These are phyloP conservation scores for Aurelia aurita DNA, from an alignment of 30 jellyfish, hydroid and myxozoan species.

Conservation along the genomic window DNA sequence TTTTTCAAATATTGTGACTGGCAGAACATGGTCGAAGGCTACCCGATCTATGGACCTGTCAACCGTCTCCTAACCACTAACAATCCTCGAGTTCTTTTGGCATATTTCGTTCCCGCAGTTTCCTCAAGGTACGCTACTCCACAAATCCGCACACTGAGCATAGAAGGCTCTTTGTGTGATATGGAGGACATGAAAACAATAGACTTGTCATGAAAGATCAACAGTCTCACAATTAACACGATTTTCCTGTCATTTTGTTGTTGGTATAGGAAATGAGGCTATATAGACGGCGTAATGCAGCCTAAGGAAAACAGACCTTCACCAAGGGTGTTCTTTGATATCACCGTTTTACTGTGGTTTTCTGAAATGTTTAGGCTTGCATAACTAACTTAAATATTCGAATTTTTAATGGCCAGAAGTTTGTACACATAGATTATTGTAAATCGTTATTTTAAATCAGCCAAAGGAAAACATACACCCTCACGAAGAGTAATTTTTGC, in stretches of 20 bases:
- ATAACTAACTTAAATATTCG: too few relatives aligned
- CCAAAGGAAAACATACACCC: too few relatives aligned
- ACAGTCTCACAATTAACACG: conserved; percentile 58
- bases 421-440: too few relatives aligned
- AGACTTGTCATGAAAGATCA: conserved; percentile 65
- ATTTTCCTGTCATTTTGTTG: conserved; percentile 68
- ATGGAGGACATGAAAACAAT: conserved; percentile 61
- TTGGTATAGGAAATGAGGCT: conserved; percentile 68
- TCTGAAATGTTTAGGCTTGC: too few relatives aligned
- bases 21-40: conserved; percentile 45
- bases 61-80: conserved; percentile 55
- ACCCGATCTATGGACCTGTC: conserved; percentile 72
- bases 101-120: conserved; percentile 67
- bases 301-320: background rate
- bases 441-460: too few relatives aligned
- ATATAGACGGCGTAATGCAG: conserved; percentile 19
- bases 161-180: conserved; percentile 73
- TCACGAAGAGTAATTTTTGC: too few relatives aligned
- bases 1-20: conserved; percentile 1
- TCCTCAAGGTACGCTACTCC: conserved; percentile 57
- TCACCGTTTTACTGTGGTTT: too few relatives aligned
- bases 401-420: too few relatives aligned
- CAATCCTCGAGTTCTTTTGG: conserved; percentile 70
- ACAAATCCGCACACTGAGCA: conserved; percentile 71
- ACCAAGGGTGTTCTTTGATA: too few relatives aligned